Base-by-base conservation (phyloP, 2,113 vertebrate genomes). In the Urocynchramus pylzowi region DNA sequence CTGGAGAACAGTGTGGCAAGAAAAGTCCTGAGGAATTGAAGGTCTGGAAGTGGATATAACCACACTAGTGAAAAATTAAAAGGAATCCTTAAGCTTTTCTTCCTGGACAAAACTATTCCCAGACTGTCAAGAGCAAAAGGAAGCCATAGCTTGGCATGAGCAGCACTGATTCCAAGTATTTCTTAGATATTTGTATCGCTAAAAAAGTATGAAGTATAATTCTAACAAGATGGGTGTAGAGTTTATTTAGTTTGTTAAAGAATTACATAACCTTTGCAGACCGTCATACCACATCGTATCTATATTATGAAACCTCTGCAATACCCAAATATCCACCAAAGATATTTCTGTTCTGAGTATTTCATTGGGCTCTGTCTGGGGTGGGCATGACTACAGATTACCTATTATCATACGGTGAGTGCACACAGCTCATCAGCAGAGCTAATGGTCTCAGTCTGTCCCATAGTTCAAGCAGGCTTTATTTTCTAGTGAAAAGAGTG, bases 401-500 rank as follows among this genome's bases (percentile, higher is more conserved):
- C 31, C 7, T 39, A 4, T 57, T 85, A n/a, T 28, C 20, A 1
- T 57, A 41, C 0, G 0, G 20, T 92, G 57, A 44, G 24, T 44
- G 49, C 45, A 57, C 53, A 44, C 10, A 79, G 65, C 16, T 95
- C 24, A 60, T 37, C 67, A 57, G 2, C 13, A 65, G 8, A 33
- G 37, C 41, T 93, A 76, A 69, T 24, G 28, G 7, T 52, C n/a
- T 76, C 57, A 52, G 30, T 45, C 19, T 54, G 50, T 61, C 59
- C 47, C 64, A 50, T 4, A 2, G 18, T 64, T 77, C 70, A 63
- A 67, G 27, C 11, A 56, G 17, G 5, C 16, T 45, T 73, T 64
- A 73, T 64, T 78, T 95, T 78, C 56, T 57, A 35, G 31, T 87
- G 65, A 78, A 75, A 82, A n/a, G 22, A 73, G n/a, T 50, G 21